phyloP scores from a whole-genome alignment of 2,888 invertebrate genomes.

The Deilephila elpenor region DNA sequence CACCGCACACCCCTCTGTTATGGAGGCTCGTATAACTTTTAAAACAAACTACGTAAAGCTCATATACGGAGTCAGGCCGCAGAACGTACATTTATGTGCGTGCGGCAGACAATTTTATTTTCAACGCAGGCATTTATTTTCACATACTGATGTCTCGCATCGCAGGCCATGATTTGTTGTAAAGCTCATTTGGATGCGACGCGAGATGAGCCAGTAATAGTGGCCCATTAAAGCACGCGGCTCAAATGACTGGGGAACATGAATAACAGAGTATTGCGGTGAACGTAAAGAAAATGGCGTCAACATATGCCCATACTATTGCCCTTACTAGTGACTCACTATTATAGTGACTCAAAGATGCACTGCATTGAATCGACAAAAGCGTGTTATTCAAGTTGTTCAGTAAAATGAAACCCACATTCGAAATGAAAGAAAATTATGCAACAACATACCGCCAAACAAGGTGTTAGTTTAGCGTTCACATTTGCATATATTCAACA shows the following conservation, averaged over 20 bases:
- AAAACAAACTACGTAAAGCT: conserved; percentile 20
- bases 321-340: conserved; percentile 31
- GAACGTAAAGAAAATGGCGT: conserved; percentile 57
- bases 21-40: background rate
- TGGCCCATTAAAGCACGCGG: conserved; percentile 57
- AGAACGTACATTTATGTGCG: background rate
- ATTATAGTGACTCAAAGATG: conserved; percentile 26
- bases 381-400: conserved; percentile 22
- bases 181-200: conserved; percentile 61
- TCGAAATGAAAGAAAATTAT: conserved; percentile 16
- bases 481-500: conserved; percentile 18
- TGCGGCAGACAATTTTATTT: conserved; percentile 35
- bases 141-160: conserved; percentile 33
- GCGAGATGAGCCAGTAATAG: conserved; percentile 57
- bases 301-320: conserved; percentile 45
- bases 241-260: conserved; percentile 59
- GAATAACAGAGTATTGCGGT: conserved; percentile 52
- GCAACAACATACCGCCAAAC: background rate
- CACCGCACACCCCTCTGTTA: background rate
- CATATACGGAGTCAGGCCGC: background rate
- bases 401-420: conserved; percentile 7
- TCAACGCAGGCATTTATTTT: conserved; percentile 33
- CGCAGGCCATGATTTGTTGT: conserved; percentile 44
- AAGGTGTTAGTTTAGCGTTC: background rate
- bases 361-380: conserved; percentile 15